These are phyloP conservation scores for Brachionus rotundiformis DNA, from an alignment of 1,140 invertebrate genomes.

Conservation along the genomic window DNA sequence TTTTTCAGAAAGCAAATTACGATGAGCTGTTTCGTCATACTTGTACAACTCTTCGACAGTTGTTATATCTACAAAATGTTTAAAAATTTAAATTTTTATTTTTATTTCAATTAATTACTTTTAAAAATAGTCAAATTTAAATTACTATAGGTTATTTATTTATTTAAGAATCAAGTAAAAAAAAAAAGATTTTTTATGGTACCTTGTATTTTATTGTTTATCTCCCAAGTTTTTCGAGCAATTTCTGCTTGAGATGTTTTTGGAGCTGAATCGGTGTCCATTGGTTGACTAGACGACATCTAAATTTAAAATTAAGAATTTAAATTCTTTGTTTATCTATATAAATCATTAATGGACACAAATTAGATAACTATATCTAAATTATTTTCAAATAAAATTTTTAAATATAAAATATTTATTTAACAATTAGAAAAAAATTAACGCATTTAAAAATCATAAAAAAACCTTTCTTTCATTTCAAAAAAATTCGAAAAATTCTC, in stretches of 20 bases:
- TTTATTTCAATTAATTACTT: constrained; percentile 7
- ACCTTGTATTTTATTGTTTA: constrained; percentile 39
- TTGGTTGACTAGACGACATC: constrained; percentile 21
- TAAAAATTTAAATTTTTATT: no score
- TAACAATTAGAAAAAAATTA: neutral
- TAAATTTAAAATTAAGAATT: no score
- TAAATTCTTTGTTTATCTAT: no score
- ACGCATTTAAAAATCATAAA: neutral
- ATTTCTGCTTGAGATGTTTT: constrained; percentile 13
- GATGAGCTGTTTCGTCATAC: constrained; percentile 33
- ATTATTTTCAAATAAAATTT: neutral
- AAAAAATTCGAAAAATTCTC: constrained; percentile 15
- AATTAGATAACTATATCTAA: neutral
- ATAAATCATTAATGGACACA: no score
- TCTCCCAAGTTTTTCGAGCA: constrained; percentile 47
- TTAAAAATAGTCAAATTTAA: no score
- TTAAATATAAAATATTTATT: neutral
- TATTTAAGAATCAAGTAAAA: neutral
- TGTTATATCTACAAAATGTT: neutral
- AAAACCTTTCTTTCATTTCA: constrained; percentile 12
- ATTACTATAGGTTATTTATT: no score
- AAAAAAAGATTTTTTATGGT: neutral
- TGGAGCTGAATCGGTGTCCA: constrained; percentile 5
- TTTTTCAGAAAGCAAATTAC: constrained; percentile 21
- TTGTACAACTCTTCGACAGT: constrained; percentile 28